These are phyloP conservation scores for Platysteira castanea DNA, from an alignment of 2,113 vertebrate species.

Conservation along the genomic window DNA sequence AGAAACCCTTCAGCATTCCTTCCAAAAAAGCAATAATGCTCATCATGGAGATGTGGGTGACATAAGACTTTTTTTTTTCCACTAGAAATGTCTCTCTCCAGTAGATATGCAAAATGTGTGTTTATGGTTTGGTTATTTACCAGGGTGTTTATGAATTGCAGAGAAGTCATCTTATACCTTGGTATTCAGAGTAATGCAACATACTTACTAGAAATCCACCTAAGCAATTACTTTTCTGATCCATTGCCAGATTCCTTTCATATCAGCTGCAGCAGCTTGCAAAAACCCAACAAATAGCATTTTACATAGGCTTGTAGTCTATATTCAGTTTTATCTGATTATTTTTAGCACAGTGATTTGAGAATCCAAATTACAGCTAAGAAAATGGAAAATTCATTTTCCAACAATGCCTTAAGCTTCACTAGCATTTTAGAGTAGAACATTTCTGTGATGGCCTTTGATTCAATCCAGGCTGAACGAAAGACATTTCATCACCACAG, in stretches of 20 bases:
- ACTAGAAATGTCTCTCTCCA: not conserved
- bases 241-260: conserved; percentile 24
- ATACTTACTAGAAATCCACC: conserved; percentile 27
- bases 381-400: conserved; percentile 79
- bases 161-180: not conserved
- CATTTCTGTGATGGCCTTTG: conserved; percentile 84
- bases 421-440: conserved; percentile 71
- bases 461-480: conserved; percentile 88
- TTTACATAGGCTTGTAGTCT: conserved; percentile 61
- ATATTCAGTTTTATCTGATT: conserved; percentile 63
- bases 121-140: not conserved
- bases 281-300: conserved; percentile 56
- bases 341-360: conserved; percentile 69
- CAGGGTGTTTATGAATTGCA: not conserved
- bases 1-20: not conserved
- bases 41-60: not conserved
- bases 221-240: conserved; percentile 49
- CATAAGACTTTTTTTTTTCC: not conserved
- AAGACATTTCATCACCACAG: conserved; percentile 93
- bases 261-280: conserved; percentile 14
- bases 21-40: not conserved
- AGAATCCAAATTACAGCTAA: conserved; percentile 67
- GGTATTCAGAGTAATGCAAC: not conserved
- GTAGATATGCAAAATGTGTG: not conserved
- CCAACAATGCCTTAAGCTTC: conserved; percentile 73